These are phyloP conservation scores for Coendou prehensilis DNA, from an alignment of 2,797 vertebrate species.

Conservation along the genomic window DNA sequence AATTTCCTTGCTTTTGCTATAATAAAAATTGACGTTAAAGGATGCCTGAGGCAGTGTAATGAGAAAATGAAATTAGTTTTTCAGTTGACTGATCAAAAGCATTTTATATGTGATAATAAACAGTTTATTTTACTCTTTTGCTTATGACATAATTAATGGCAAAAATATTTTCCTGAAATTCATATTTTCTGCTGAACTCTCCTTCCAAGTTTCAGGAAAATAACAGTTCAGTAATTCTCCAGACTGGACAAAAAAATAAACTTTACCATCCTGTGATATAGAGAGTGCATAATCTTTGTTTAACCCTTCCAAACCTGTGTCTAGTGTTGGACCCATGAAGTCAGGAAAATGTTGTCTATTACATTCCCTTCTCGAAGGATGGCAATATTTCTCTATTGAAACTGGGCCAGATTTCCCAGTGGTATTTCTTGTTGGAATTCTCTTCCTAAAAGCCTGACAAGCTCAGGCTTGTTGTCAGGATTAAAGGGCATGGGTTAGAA, in stretches of 20 bases:
- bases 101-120: slow-evolving; percentile 99
- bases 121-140: slow-evolving; percentile 95
- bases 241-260: slow-evolving; percentile 25
- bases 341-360: background rate
- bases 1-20: slow-evolving; percentile 97
- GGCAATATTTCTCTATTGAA: background rate
- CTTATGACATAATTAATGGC: slow-evolving; percentile 92
- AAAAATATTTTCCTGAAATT: slow-evolving; percentile 89
- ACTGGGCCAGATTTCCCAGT: background rate
- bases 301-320: background rate
- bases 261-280: background rate
- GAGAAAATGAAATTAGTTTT: slow-evolving; percentile 99
- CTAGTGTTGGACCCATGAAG: background rate
- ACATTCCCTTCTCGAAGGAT: background rate
- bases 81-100: slow-evolving; percentile 99
- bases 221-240: slow-evolving; percentile 70
- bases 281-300: slow-evolving; percentile 46
- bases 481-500: background rate
- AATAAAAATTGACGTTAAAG: slow-evolving; percentile 99
- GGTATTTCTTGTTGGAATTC: background rate
- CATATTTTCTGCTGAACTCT: slow-evolving; percentile 83
- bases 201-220: slow-evolving; percentile 75
- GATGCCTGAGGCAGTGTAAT: slow-evolving; percentile 97
- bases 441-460: background rate
- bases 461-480: background rate